Percentiles rank a stretch among this genome's conserved stretches.
Conservation (phyloP, 2,797 vertebrate genomes). For the Macroramphosus scolopax region DNA sequence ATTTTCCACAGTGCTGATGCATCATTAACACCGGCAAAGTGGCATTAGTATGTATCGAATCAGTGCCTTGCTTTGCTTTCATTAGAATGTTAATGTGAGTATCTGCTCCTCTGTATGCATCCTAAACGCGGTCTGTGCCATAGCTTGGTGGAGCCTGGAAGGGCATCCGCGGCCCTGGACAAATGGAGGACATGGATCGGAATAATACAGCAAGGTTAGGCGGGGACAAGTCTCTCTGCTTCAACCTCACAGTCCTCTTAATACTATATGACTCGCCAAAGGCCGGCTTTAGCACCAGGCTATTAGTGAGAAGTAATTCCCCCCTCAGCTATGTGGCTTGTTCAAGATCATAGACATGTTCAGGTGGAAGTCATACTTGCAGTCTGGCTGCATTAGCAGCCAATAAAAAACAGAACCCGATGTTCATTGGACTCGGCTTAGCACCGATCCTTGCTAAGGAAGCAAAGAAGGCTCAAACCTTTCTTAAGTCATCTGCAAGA, state of each 20-base stretch:
- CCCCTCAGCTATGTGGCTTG: conserved; percentile 32
- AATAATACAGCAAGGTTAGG: conserved; percentile 30
- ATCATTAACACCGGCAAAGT: conserved; percentile 4
- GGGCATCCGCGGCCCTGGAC: conserved; percentile 18
- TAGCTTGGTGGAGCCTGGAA: conserved; percentile 11
- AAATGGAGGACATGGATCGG: conserved; percentile 28
- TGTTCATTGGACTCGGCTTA: conserved; percentile 31
- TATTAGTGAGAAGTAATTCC: conserved; percentile 46
- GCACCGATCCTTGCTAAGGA: conserved; percentile 12
- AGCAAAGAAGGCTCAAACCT: conserved; percentile 11
- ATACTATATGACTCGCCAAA: conserved; percentile 38
- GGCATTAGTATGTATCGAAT: conserved; percentile 22
- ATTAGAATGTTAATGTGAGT: conserved; percentile 31
- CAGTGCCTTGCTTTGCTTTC: conserved; percentile 24
- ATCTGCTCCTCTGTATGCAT: conserved; percentile 27
- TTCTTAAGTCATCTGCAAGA: conserved; percentile 17
- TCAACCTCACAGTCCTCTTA: conserved; percentile 36
- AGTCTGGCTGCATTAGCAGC: conserved; percentile 10
- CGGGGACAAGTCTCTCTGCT: conserved; percentile 36
- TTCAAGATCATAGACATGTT: conserved; percentile 60
- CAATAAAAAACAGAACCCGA: conserved; percentile 30
- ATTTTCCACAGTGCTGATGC: conserved; percentile 7
- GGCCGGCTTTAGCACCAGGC: conserved; percentile 38
- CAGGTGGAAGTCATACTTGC: conserved; percentile 71
- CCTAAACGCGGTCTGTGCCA: conserved; percentile 17